Evolutionary conservation across 2,888 invertebrate species (phyloP).

Genomic region (Macaria notata): DNA sequence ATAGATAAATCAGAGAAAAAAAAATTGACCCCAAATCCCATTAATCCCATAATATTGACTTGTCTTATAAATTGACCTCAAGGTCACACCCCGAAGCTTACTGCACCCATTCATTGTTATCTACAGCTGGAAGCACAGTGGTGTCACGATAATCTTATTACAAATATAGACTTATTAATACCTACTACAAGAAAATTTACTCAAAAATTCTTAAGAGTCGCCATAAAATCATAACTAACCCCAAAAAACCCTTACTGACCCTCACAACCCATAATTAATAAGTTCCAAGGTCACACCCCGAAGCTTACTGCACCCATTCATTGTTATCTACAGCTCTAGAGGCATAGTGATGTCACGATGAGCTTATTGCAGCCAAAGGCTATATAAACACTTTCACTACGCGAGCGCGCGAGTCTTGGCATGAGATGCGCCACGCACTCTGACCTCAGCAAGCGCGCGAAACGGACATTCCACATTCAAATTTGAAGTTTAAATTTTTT

Average conservation of each 20-base stretch:
- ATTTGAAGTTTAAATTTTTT: constrained; percentile 32
- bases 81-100: constrained; percentile 23
- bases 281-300: constrained; percentile 19
- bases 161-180: constrained; percentile 30
- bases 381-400: constrained; percentile 79
- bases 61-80: constrained; percentile 1
- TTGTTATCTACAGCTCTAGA: constrained; percentile 42
- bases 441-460: constrained; percentile 63
- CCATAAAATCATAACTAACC: no score
- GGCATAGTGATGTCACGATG: constrained; percentile 52
- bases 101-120: constrained; percentile 42
- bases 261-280: background rate
- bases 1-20: no score
- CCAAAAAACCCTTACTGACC: no score
- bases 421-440: constrained; percentile 66
- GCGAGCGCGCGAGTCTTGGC: constrained; percentile 68
- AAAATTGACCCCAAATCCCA: no score
- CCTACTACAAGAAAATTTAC: no score
- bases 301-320: constrained; percentile 35
- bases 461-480: constrained; percentile 30
- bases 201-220: no score
- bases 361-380: constrained; percentile 63
- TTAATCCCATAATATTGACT: no score
- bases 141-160: constrained; percentile 56
- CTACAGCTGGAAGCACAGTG: constrained; percentile 41